Base-by-base conservation (phyloP, 2,797 vertebrate genomes). In the Pipistrellus kuhlii region DNA sequence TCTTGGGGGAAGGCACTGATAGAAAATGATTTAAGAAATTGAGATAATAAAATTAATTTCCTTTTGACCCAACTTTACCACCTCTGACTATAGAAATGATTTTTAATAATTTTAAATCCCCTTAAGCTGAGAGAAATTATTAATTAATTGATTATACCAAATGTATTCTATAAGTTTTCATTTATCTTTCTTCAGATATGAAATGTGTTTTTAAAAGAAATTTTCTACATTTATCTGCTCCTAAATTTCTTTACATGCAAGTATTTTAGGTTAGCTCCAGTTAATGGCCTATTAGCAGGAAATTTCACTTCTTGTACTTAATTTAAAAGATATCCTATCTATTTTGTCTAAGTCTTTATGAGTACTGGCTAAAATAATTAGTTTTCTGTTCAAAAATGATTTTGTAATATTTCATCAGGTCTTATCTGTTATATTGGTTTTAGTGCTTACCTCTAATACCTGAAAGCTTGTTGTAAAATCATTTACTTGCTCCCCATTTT, bases 261-360 rank as follows among this genome's bases (percentile, higher is more conserved):
- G 14, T 46, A 62, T 90, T 91, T 46, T 27, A 81, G 59, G 25
- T 20, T 82, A 25, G 18, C 30, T 93, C 32, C 17, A 69, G 15
- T 94, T 91, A 92, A 71, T 87, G 30, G 38, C 10, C 21, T 81
- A 87, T 86, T 96, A 95, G 76, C 83, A 85, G 88, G 89, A 94
- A 89, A 89, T 94, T 93, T 94, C 41, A 84, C 25, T 93, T 76
- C 69, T 88, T 62, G 8, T 93, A 94, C 27, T 95, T 94, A 94
- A 91, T 96, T 95, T 95, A 93, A 93, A 91, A 95, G 89, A 89
- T 84, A 91, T 32, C 76, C 55, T 88, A 97, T 92, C 71, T 93
- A n/a, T 41, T 94, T 94, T 91, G 55, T 91, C 76, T 85, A 87
- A 91, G 96, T 89, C 59, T 85, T 94, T 89, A 76, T 77, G 88